A percentile compares a stretch with the other conserved stretches of the same genome.
Conservation (phyloP, 2,797 vertebrate species). For the Leptatherina wallacei region DNA sequence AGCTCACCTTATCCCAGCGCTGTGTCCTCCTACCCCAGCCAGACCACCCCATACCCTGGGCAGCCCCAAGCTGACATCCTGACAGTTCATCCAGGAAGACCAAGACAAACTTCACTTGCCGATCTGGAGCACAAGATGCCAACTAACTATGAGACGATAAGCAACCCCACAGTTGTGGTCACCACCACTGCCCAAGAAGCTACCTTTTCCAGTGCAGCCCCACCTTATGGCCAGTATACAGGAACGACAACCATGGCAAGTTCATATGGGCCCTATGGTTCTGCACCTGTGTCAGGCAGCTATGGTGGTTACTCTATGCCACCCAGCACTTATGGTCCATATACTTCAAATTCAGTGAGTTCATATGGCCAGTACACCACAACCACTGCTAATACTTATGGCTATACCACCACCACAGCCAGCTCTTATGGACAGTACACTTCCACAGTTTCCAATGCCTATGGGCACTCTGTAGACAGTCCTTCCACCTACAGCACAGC, state of each 20-base stretch:
- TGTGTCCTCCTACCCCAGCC: constrained; percentile 84
- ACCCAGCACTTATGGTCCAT: constrained; percentile 81
- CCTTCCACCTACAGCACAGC: constrained; percentile 88
- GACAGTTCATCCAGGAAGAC: constrained; percentile 87
- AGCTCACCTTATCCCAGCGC: constrained; percentile 87
- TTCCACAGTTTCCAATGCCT: constrained; percentile 81
- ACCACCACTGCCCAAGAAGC: constrained; percentile 87
- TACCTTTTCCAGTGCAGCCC: constrained; percentile 81
- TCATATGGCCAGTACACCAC: constrained; percentile 84
- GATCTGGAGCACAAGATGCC: constrained; percentile 97
- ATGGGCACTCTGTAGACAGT: constrained; percentile 85
- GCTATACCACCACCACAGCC: constrained; percentile 83
- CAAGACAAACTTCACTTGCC: constrained; percentile 91
- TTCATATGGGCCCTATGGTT: constrained; percentile 81
- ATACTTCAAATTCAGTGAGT: constrained; percentile 75
- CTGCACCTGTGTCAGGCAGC: constrained; percentile 77
- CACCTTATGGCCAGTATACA: constrained; percentile 82
- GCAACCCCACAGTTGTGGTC: constrained; percentile 86
- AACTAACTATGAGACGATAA: constrained; percentile 95
- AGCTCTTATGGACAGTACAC: constrained; percentile 85
- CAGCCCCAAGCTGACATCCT: constrained; percentile 87
- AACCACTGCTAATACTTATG: constrained; percentile 82
- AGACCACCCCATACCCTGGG: constrained; percentile 84
- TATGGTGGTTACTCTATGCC: constrained; percentile 82
- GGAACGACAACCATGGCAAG: constrained; percentile 79